These are phyloP conservation scores for Onychostruthus taczanowskii DNA, from an alignment of 2,113 vertebrate species.

Conservation along the genomic window DNA sequence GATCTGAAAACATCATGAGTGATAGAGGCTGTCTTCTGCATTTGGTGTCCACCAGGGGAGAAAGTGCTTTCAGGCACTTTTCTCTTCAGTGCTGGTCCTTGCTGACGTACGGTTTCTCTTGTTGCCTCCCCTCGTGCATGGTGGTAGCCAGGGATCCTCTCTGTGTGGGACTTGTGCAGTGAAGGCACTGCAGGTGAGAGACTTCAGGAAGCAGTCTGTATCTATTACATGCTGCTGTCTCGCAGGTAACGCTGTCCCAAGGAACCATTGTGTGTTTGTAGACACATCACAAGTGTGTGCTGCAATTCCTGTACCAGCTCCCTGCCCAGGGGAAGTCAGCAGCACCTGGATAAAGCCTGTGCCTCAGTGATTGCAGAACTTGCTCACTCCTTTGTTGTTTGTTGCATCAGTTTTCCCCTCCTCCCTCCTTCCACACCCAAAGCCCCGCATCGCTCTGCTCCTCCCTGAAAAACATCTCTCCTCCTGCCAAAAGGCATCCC, in stretches of 20 bases:
- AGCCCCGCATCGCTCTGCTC: accelerated
- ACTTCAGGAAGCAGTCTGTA: background rate
- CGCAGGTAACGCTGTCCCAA: accelerated
- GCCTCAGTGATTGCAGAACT: accelerated
- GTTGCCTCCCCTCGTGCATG: background rate
- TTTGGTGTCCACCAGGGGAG: background rate
- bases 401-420: background rate
- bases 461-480: background rate
- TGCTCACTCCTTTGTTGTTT: background rate
- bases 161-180: background rate
- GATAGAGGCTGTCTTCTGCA: background rate
- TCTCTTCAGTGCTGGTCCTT: background rate
- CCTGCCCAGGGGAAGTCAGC: background rate
- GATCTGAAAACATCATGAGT: background rate
- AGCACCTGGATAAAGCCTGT: background rate
- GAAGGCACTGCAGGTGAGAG: background rate
- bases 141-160: background rate
- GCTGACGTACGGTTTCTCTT: background rate
- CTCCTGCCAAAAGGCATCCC: background rate
- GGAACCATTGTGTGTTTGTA: accelerated
- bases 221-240: background rate
- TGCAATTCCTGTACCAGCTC: background rate
- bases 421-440: background rate
- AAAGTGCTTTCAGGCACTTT: background rate
- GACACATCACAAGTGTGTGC: background rate